Evolutionary conservation across 2,797 vertebrate genomes (phyloP).

Genomic region (Manis crassicaudata): DNA sequence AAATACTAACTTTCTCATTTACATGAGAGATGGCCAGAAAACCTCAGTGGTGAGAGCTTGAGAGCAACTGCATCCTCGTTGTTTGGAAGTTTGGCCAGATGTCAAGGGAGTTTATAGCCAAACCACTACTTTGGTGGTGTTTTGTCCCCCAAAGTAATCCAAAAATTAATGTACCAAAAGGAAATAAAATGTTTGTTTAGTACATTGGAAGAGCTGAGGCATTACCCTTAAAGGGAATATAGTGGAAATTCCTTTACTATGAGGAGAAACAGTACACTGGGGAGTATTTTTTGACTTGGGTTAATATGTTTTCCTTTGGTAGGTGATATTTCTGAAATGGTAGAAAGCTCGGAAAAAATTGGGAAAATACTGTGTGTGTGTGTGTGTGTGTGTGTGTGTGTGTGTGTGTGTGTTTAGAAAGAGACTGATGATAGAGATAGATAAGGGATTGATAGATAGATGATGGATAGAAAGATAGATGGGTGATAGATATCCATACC

Average conservation of each 20-base stretch:
- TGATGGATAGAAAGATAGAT: background rate
- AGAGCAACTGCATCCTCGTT: slow-evolving; percentile 65
- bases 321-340: background rate
- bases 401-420: background rate
- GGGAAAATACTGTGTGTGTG: background rate
- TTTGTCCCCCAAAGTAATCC: slow-evolving; percentile 72
- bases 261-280: background rate
- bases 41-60: slow-evolving; percentile 23
- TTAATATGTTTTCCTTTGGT: background rate
- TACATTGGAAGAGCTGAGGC: slow-evolving; percentile 5
- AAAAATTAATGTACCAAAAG: slow-evolving; percentile 77
- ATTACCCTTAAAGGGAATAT: background rate
- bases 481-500: background rate
- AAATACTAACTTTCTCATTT: slow-evolving; percentile 57
- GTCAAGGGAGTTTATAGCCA: slow-evolving; percentile 76
- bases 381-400: too few species aligned
- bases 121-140: slow-evolving; percentile 67
- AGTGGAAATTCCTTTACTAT: background rate
- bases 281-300: background rate
- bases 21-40: slow-evolving; percentile 56
- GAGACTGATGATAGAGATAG: background rate
- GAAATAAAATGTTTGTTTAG: slow-evolving; percentile 70
- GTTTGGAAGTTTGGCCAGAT: slow-evolving; percentile 66
- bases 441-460: background rate
- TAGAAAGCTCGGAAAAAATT: background rate